Evolutionary conservation across 2,888 invertebrate genomes (phyloP).

Genomic region (Rotaria magnacalcarata): DNA sequence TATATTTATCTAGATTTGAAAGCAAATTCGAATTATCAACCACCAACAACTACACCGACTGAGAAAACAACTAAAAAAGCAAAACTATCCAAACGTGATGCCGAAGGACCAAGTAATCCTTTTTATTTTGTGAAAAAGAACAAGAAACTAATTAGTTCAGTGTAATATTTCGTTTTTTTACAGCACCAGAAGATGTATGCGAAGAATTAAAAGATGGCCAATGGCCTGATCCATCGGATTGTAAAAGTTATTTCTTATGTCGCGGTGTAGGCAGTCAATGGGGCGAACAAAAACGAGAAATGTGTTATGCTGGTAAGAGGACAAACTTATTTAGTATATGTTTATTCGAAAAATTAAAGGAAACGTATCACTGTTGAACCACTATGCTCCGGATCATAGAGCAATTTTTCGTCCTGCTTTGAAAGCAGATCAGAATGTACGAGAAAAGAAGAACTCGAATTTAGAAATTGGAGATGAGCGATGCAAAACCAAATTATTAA

Average conservation of each 20-base stretch:
- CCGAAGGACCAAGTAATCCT: background rate
- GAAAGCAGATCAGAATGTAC: too few species aligned
- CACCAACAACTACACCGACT: slow-evolving; percentile 35
- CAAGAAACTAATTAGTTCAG: too few species aligned
- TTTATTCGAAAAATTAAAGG: too few species aligned
- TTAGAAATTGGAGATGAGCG: too few species aligned
- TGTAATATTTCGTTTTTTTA: background rate
- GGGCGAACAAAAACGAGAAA: slow-evolving; percentile 45
- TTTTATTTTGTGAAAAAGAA: too few species aligned
- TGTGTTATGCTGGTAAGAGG: slow-evolving; percentile 38
- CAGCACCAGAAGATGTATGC: slow-evolving; percentile 42
- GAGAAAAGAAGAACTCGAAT: too few species aligned
- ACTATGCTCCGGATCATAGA: too few species aligned
- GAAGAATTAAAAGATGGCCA: slow-evolving; percentile 45
- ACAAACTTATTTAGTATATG: too few species aligned
- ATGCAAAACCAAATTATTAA: too few species aligned
- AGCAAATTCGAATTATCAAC: background rate
- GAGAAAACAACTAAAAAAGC: slow-evolving; percentile 38
- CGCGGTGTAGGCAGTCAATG: slow-evolving; percentile 44
- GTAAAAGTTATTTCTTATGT: slow-evolving; percentile 44
- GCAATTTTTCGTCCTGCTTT: too few species aligned
- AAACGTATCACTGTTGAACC: too few species aligned
- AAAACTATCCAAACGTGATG: slow-evolving; percentile 22
- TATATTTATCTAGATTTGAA: background rate
- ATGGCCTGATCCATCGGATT: slow-evolving; percentile 45